Evolutionary conservation across 92 coral and sea anemone genomes (phyloP), one percentile per base, ranked within the genome.

Genomic region (Phymanthus crucifer): DNA sequence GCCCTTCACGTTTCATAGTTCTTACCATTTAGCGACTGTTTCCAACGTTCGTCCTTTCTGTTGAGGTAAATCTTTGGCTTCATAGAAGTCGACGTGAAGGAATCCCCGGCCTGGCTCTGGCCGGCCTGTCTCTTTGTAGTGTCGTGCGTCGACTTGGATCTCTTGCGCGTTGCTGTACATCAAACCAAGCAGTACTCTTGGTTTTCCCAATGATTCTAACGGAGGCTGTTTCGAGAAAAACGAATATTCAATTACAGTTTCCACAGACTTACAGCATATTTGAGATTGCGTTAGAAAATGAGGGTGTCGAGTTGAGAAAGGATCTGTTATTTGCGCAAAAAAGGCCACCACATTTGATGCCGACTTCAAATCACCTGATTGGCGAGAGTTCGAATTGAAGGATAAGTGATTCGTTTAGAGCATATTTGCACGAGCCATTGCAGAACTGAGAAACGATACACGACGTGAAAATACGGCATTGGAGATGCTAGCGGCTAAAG

Each of bases 121-220:
- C 12, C 90, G 87, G 21, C 91, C 91, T 79, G 84, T 91, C 65
- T 92, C 90, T 76, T 94, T 94, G 89, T 93, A 93, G 32, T 95
- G 99, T 46, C 99, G 84, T 27, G 89, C 79, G 81, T 95, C 99
- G 26, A 93, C 98, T 72, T 88, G 87, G 56, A 83, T 93, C 76
- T 93, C 96, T 73, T 95, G 99, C n/a, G 90, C 87, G 57, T 90
- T 89, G 83, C 98, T 95, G 96, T 90, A 95, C 90, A 95, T 89
- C 72, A 95, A 82, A n/a, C 99, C 99, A 47, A 95, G 87, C 17
- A 95, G 91, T 26, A 95, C 78, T 48, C 94, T 80, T 11, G 99
- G 98, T 64, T 77, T 74, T 27, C 94, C 97, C 67, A 93, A 79
- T 21, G 94, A 88, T 70, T 89, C 88, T 14, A 85, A 69, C 0